Evolutionary conservation across 1,140 invertebrate genomes (phyloP).

Genomic region (Brachionus plicatilis): DNA sequence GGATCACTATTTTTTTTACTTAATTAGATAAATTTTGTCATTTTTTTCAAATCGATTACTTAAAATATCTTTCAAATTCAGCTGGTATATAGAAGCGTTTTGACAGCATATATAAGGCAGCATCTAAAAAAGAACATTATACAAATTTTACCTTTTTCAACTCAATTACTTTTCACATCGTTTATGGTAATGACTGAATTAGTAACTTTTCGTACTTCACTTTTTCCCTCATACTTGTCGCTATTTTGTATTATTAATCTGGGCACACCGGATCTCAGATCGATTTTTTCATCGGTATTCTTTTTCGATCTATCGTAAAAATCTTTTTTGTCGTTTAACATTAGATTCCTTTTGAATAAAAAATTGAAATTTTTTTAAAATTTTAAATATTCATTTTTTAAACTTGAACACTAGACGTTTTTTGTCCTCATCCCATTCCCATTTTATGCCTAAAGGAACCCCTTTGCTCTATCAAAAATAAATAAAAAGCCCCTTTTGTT

Average conservation of each 20-base stretch:
- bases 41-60: not conserved
- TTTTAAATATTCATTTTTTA: not conserved
- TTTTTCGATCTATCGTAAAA: constrained; percentile 28
- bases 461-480: not conserved
- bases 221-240: not conserved
- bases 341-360: not conserved
- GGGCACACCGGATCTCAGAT: constrained; percentile 25
- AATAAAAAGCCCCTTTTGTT: not conserved
- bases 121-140: not conserved
- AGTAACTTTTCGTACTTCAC: not conserved
- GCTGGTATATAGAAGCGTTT: constrained; percentile 6
- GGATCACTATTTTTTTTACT: constrained; percentile 6
- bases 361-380: not conserved
- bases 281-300: constrained; percentile 27
- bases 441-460: constrained; percentile 32
- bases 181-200: constrained; percentile 21
- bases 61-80: constrained; percentile 22
- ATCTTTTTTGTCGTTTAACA: constrained; percentile 34
- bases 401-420: constrained; percentile 14
- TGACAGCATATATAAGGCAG: constrained; percentile 31
- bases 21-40: not conserved
- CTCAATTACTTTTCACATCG: constrained; percentile 36
- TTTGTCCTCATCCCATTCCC: constrained; percentile 35
- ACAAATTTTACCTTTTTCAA: not conserved
- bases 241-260: constrained; percentile 19